Percentiles rank a stretch among this genome's conserved stretches.
Evolutionary conservation across 1,140 invertebrate species (phyloP).

Genomic region (Drosophila oshimai): DNA sequence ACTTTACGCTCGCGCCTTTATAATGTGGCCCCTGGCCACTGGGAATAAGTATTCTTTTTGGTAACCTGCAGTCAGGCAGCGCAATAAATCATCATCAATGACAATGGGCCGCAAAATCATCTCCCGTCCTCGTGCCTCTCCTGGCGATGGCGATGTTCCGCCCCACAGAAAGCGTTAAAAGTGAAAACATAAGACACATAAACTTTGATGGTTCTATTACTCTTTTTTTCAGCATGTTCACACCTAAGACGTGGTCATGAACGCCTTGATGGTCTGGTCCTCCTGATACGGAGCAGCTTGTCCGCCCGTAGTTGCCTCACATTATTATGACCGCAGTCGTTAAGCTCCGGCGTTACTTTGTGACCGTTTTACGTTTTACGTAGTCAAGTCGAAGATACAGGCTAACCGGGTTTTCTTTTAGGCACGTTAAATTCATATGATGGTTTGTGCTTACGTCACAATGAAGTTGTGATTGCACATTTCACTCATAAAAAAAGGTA

Average conservation of each 20-base stretch:
- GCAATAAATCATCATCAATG: conserved; percentile 47
- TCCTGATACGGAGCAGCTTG: conserved; percentile 8
- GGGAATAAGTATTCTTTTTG: conserved; percentile 30
- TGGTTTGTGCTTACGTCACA: too few relatives aligned
- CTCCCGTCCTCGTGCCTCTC: background rate
- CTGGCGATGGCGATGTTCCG: too few relatives aligned
- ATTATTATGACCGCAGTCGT: conserved; percentile 27
- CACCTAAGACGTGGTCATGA: background rate
- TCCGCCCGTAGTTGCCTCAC: too few relatives aligned
- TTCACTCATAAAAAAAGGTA: too few relatives aligned
- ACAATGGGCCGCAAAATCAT: conserved; percentile 1
- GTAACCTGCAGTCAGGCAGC: conserved; percentile 9
- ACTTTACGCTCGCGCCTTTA: background rate
- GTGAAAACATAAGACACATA: conserved; percentile 31
- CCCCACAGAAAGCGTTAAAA: conserved; percentile 6
- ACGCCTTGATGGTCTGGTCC: conserved; percentile 13
- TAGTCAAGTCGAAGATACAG: background rate
- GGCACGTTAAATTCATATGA: too few relatives aligned
- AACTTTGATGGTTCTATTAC: conserved; percentile 38
- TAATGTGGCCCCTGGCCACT: background rate
- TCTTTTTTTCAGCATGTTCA: background rate
- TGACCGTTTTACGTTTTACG: conserved; percentile 29
- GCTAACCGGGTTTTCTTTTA: too few relatives aligned
- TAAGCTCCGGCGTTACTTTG: conserved; percentile 40
- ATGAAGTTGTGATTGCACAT: conserved; percentile 17